Percentiles rank a stretch among this genome's conserved stretches.
Conservation (phyloP, 2,888 invertebrate genomes). For the Acleris literana region DNA sequence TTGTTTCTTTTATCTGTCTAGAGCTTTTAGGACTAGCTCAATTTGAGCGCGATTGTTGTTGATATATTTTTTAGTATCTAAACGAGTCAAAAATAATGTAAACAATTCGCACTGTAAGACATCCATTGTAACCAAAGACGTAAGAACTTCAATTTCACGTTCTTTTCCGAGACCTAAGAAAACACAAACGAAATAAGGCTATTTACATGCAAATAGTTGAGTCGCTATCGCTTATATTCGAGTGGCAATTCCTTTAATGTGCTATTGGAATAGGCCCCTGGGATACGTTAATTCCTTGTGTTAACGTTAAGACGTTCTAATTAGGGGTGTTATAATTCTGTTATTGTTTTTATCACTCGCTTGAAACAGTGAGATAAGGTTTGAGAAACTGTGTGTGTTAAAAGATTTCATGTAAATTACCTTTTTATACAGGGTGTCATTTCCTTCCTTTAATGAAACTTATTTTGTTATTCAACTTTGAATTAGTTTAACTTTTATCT, state of each 20-base stretch:
- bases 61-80: too few relatives aligned
- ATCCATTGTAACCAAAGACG: too few relatives aligned
- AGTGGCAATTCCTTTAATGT: conserved; percentile 33
- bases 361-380: background rate
- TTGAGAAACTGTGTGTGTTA: background rate
- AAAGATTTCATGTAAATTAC: background rate
- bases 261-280: conserved; percentile 23
- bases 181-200: conserved; percentile 22
- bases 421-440: too few relatives aligned
- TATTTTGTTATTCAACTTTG: too few relatives aligned
- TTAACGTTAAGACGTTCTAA: conserved; percentile 14
- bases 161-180: conserved; percentile 1
- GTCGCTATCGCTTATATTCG: conserved; percentile 32
- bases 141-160: too few relatives aligned
- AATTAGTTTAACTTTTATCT: too few relatives aligned
- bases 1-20: too few relatives aligned
- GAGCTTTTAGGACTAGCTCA: too few relatives aligned
- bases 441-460: too few relatives aligned
- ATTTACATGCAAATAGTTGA: conserved; percentile 30
- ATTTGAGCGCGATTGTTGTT: too few relatives aligned
- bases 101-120: too few relatives aligned
- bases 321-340: conserved; percentile 16
- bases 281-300: conserved; percentile 19
- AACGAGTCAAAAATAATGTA: too few relatives aligned
- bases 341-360: conserved; percentile 4